These are phyloP conservation scores for Zophobas atratus DNA, from an alignment of 1,140 invertebrate genomes.

Conservation along the genomic window DNA sequence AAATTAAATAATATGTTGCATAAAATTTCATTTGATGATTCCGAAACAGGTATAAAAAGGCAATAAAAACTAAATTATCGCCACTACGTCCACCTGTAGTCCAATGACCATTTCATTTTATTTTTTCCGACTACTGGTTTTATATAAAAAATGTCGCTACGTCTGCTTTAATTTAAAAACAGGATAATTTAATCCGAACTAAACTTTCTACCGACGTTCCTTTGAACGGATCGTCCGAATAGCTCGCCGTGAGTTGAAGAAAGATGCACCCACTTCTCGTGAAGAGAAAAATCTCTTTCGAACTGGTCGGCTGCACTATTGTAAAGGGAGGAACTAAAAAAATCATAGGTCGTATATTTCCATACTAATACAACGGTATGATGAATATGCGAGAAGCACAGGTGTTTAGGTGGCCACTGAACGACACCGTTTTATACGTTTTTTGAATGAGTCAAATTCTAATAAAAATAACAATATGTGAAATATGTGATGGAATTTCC, in stretches of 20 bases:
- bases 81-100: constrained; percentile 38
- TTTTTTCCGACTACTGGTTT: constrained; percentile 66
- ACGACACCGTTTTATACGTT: constrained; percentile 45
- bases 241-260: constrained; percentile 5
- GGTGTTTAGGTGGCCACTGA: constrained; percentile 50
- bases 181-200: constrained; percentile 53
- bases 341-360: constrained; percentile 50
- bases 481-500: constrained; percentile 57
- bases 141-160: constrained; percentile 65
- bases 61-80: constrained; percentile 37
- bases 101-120: constrained; percentile 55
- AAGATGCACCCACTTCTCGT: constrained; percentile 20
- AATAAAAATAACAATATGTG: constrained; percentile 51
- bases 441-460: constrained; percentile 46
- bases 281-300: constrained; percentile 21
- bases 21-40: constrained; percentile 42
- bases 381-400: constrained; percentile 57
- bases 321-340: constrained; percentile 41
- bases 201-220: constrained; percentile 11
- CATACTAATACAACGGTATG: constrained; percentile 57
- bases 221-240: constrained; percentile 2
- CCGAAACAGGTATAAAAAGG: constrained; percentile 42
- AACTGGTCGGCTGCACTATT: constrained; percentile 34
- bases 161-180: constrained; percentile 66
- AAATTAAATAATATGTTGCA: constrained; percentile 41